Base-by-base conservation (phyloP, 2,113 vertebrate genomes). In the Misgurnus anguillicaudatus region DNA sequence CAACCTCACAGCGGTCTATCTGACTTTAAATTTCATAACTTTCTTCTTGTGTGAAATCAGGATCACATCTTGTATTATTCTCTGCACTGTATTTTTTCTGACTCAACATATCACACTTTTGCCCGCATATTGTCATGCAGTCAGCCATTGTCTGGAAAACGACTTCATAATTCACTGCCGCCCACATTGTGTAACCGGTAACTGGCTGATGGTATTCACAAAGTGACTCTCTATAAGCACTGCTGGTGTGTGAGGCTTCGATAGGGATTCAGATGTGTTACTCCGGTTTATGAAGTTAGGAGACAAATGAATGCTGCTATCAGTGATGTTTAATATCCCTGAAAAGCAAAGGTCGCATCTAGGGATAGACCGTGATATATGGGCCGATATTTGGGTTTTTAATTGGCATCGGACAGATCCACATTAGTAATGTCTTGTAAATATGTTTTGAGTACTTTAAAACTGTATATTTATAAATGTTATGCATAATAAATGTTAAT, bases 271-370 rank as follows among this genome's bases (percentile, higher is more conserved):
- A 85, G 87, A 82, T 75, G 77, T 69, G 75, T 77, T 87, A 86
- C 84, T 75, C 53, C 6, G 2, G 7, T n/a, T 19, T 57, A 19
- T 57, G 53, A 19, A 88, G 86, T 88, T 81, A 90, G 87, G 89
- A 90, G 87, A 89, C 74, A 72, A 85, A 85, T 87, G 89, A 88
- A 89, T 87, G 87, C 84, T 84, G 85, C 86, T 84, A 85, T 87
- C 85, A 90, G 45, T 55, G 19, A 9, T 63, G 79, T 85, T 80
- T 75, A 84, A 82, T 73, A 87, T 63, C 79, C 88, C 82, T 83
- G 76, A 84, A 89, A 31, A 31, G 24, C 24, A 31, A 31, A 31
- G 24, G 24, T 31, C 24, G 24, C 24, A 31, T 31, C 3, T 31
- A 31, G n/a, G n/a, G n/a, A n/a, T n/a, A n/a, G n/a, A n/a, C n/a